phyloP scores from a whole-genome alignment of 2,113 vertebrate species.

The Tyrannus savana region DNA sequence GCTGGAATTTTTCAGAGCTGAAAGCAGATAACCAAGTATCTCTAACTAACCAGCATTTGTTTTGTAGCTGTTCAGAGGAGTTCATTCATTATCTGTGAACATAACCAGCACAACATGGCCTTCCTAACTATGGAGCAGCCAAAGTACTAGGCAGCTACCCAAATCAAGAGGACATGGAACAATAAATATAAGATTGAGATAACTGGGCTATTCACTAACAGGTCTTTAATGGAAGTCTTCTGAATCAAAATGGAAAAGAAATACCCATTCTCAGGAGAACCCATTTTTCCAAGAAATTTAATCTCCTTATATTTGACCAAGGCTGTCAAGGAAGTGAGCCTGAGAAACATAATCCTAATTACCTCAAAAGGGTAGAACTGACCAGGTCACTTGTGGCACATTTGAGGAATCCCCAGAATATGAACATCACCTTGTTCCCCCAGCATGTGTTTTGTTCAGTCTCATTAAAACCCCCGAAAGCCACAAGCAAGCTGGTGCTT shows the following conservation, averaged over 20 bases:
- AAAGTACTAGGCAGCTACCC: neutral
- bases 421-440: neutral
- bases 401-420: neutral
- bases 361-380: neutral
- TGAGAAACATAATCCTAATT: neutral
- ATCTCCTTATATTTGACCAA: neutral
- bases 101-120: neutral
- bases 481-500: neutral
- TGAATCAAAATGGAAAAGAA: neutral
- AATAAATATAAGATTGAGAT: neutral
- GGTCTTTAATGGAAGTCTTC: neutral
- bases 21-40: neutral
- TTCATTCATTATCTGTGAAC: neutral
- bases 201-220: neutral
- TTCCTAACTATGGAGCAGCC: neutral
- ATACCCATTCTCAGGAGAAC: neutral
- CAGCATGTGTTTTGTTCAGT: neutral
- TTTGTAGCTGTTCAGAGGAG: neutral
- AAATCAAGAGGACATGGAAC: neutral
- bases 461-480: neutral
- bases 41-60: neutral
- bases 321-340: neutral
- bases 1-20: neutral
- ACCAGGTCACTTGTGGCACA: neutral
- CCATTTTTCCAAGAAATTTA: neutral